A percentile compares a stretch with the other conserved stretches of the same genome.
These are phyloP conservation scores for Ascidia mentula DNA, from an alignment of 23 tunicate species.

Conservation along the genomic window DNA sequence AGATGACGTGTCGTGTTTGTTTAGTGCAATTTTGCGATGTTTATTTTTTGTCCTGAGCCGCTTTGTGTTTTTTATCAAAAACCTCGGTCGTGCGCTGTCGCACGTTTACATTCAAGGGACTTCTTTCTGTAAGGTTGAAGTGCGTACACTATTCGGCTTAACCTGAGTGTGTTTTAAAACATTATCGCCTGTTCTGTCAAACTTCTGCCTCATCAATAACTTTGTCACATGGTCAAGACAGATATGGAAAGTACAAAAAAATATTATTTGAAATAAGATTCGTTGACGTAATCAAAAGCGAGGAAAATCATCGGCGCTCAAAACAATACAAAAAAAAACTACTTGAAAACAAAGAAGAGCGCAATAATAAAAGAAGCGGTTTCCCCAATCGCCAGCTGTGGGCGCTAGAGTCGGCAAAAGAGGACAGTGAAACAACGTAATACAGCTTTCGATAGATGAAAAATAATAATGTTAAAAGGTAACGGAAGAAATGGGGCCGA, in stretches of 20 bases:
- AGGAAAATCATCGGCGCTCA: neutral
- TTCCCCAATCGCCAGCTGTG: neutral
- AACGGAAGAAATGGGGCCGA: conserved; percentile 6
- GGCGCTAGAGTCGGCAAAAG: conserved; percentile 9
- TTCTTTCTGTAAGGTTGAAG: too few relatives aligned
- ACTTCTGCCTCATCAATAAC: too few relatives aligned
- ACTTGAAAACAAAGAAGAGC: neutral
- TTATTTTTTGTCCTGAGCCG: neutral
- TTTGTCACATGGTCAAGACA: too few relatives aligned
- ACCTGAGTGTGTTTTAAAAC: too few relatives aligned
- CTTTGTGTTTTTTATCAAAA: neutral
- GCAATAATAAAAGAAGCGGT: neutral
- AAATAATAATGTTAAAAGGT: neutral
- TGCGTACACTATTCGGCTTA: too few relatives aligned
- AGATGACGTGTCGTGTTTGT: neutral
- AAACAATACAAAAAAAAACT: conserved; percentile 1
- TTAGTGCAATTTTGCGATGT: neutral
- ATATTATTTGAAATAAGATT: neutral
- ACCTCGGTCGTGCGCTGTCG: neutral
- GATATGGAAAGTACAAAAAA: neutral
- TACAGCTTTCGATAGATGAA: neutral
- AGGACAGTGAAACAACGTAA: neutral
- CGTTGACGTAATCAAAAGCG: conserved; percentile 7
- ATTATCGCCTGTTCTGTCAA: too few relatives aligned
- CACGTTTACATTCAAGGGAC: too few relatives aligned